Evolutionary conservation across 2,113 vertebrate genomes (phyloP).

Genomic region (Fukomys damarensis): DNA sequence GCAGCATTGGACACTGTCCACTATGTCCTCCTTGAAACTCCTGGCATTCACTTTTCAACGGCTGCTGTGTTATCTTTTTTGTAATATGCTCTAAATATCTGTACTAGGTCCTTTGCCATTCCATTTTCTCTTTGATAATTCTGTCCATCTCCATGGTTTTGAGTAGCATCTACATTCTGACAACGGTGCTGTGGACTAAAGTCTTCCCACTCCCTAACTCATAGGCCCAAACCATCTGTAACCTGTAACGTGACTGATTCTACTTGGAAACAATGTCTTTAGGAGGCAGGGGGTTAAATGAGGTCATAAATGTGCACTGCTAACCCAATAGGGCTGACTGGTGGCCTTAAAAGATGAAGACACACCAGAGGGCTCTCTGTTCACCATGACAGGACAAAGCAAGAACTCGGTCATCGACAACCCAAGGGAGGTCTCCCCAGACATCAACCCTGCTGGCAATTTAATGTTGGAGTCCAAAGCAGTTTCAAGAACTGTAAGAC

Average conservation of each 20-base stretch:
- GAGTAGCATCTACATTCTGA: background rate
- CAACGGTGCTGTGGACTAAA: background rate
- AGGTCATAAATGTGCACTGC: too few relatives aligned
- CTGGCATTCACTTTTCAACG: background rate
- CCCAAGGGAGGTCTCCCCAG: background rate
- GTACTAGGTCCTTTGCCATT: background rate
- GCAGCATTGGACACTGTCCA: background rate
- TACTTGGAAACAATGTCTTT: background rate
- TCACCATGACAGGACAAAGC: background rate
- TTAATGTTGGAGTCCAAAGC: background rate
- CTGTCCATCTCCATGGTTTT: background rate
- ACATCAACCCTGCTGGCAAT: background rate
- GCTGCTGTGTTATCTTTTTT: background rate
- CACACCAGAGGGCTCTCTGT: too few relatives aligned
- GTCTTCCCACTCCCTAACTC: background rate
- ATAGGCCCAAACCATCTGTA: background rate
- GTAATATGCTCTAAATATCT: background rate
- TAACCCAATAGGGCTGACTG: too few relatives aligned
- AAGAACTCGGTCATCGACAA: background rate
- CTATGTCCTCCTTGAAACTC: background rate
- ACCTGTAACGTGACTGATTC: background rate
- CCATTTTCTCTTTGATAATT: background rate
- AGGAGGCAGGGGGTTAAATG: background rate
- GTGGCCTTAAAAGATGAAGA: too few relatives aligned
- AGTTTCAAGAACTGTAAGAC: background rate